Evolutionary conservation across 2,113 vertebrate genomes (phyloP).

Genomic region (Azemiops feae): DNA sequence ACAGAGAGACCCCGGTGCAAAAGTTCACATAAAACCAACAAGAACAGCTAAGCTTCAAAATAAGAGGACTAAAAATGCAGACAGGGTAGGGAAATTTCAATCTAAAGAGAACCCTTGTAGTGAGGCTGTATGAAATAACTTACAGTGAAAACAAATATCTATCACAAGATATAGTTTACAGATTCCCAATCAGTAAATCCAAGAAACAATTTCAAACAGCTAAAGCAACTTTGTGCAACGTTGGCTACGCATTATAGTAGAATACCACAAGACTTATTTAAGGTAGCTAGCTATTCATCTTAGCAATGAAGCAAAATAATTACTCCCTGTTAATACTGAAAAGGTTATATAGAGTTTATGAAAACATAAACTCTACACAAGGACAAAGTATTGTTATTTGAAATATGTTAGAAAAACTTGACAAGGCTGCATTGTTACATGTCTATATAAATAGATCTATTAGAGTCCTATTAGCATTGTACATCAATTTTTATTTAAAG

Average conservation of each 20-base stretch:
- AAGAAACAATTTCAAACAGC: not conserved
- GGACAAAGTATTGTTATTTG: not conserved
- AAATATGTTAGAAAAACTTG: not conserved
- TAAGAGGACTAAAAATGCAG: conserved; percentile 42
- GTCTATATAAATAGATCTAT: not conserved
- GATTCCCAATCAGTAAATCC: accelerated
- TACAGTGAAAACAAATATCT: not conserved
- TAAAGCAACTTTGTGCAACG: not conserved
- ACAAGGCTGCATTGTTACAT: not conserved
- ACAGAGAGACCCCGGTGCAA: conserved; percentile 53
- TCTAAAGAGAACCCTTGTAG: conserved; percentile 4
- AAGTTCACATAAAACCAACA: conserved; percentile 60
- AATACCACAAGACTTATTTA: not conserved
- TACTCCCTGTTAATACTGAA: conserved; percentile 26
- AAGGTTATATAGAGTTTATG: not conserved
- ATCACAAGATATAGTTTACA: conserved; percentile 6
- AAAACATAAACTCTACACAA: not conserved
- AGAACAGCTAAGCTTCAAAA: conserved; percentile 60
- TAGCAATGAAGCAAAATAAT: not conserved
- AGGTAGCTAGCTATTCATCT: not conserved
- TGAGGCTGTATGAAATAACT: not conserved
- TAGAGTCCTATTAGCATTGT: not conserved
- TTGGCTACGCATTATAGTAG: not conserved
- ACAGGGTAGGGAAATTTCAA: conserved; percentile 38
- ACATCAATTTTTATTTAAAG: not conserved